Percentiles rank a stretch among this genome's conserved stretches.
Evolutionary conservation across 2,888 invertebrate genomes (phyloP).

Genomic region (Perizoma flavofasciatum): DNA sequence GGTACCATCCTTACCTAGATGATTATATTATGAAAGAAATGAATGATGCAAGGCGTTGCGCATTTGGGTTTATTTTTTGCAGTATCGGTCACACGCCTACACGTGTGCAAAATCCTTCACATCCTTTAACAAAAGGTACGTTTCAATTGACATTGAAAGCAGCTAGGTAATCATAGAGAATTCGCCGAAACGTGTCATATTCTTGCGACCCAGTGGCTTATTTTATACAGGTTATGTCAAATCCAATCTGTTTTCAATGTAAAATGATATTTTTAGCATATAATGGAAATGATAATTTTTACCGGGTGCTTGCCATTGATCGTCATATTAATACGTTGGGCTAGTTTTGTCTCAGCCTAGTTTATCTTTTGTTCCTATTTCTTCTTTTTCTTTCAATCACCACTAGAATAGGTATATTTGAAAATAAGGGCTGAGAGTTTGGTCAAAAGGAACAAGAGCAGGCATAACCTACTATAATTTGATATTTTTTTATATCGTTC

Average conservation of each 20-base stretch:
- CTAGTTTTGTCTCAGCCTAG: too few species aligned
- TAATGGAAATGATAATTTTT: too few species aligned
- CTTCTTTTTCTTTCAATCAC: too few species aligned
- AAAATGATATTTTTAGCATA: neutral
- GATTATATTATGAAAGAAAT: constrained; percentile 46
- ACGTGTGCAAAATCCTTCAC: constrained; percentile 65
- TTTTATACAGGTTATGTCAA: constrained; percentile 49
- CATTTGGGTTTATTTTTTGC: constrained; percentile 51
- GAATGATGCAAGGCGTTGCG: constrained; percentile 60
- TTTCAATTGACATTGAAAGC: constrained; percentile 42
- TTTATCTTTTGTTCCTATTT: too few species aligned
- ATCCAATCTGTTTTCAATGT: neutral
- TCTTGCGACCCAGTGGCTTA: constrained; percentile 68
- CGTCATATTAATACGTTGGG: too few species aligned
- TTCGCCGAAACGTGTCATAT: constrained; percentile 46
- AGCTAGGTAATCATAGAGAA: constrained; percentile 29
- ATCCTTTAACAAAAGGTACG: constrained; percentile 46
- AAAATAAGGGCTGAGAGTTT: too few species aligned
- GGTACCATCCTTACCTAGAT: constrained; percentile 39
- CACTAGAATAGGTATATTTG: too few species aligned
- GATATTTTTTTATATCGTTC: too few species aligned
- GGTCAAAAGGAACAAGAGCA: too few species aligned
- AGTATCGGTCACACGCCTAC: constrained; percentile 65
- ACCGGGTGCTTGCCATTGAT: too few species aligned
- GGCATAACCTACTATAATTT: too few species aligned